Conservation (phyloP, 2,113 vertebrate species). For the Turdus rufiventris region DNA sequence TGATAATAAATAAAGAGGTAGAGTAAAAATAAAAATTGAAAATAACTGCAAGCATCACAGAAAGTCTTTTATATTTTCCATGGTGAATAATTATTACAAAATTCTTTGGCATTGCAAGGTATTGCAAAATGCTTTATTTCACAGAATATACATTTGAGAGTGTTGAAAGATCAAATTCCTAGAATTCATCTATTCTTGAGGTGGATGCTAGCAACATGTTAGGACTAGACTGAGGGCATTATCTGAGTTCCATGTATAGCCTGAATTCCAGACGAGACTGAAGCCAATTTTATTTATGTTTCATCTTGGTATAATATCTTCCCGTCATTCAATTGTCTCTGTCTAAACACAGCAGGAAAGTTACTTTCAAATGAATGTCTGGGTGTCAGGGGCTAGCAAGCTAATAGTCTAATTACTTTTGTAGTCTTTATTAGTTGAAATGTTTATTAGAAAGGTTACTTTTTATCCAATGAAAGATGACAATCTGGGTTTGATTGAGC, state of each 20-base stretch:
- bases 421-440: slow-evolving; percentile 27
- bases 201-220: slow-evolving; percentile 16
- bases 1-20: not conserved
- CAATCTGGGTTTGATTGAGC: slow-evolving; percentile 51
- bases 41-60: not conserved
- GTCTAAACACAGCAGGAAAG: slow-evolving; percentile 2
- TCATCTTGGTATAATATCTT: slow-evolving; percentile 27
- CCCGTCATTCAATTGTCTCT: not conserved
- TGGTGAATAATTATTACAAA: not conserved
- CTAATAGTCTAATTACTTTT: slow-evolving; percentile 48
- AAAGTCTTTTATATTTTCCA: not conserved
- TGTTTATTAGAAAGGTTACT: slow-evolving; percentile 49
- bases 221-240: slow-evolving; percentile 49
- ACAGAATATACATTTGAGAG: not conserved
- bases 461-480: slow-evolving; percentile 55
- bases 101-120: not conserved
- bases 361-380: slow-evolving; percentile 40
- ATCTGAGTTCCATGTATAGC: slow-evolving; percentile 48
- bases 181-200: slow-evolving; percentile 46
- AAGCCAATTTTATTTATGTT: slow-evolving; percentile 33
- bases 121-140: slow-evolving; percentile 9
- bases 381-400: not conserved
- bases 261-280: slow-evolving; percentile 46
- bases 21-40: not conserved
- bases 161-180: slow-evolving; percentile 65